Percentiles rank a stretch among this genome's conserved stretches.
Conservation (phyloP, 2,113 vertebrate species). For the Misgurnus anguillicaudatus region DNA sequence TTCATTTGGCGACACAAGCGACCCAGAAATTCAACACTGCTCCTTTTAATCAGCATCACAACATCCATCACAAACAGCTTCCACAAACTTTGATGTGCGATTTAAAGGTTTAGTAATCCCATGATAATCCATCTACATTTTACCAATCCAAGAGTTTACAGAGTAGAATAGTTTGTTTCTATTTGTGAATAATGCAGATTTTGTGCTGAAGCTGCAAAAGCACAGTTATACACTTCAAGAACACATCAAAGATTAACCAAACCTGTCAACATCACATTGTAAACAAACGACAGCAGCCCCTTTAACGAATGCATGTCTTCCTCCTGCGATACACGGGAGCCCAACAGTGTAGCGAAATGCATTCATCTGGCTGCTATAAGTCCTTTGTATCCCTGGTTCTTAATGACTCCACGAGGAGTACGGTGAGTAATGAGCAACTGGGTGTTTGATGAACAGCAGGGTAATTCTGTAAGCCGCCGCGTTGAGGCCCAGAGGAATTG, state of each 20-base stretch:
- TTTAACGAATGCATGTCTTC: background rate
- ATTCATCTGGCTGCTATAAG: constrained; percentile 39
- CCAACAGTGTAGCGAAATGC: constrained; percentile 5
- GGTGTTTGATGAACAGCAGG: constrained; percentile 56
- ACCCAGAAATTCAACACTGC: no score
- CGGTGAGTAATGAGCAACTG: constrained; percentile 52
- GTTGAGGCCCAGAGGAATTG: constrained; percentile 40
- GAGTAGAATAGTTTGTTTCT: background rate
- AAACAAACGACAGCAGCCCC: constrained; percentile 19
- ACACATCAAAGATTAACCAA: background rate
- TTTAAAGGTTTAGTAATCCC: background rate
- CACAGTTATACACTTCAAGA: background rate
- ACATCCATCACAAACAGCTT: background rate
- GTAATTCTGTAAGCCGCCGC: constrained; percentile 53
- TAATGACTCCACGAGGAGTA: constrained; percentile 54
- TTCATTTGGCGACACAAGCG: no score
- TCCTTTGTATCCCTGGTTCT: constrained; percentile 32
- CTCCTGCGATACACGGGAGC: background rate
- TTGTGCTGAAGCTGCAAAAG: no score
- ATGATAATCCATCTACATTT: background rate
- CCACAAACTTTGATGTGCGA: background rate
- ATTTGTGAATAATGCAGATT: background rate
- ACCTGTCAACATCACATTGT: background rate
- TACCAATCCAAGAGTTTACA: background rate
- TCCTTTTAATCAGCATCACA: background rate